These are phyloP conservation scores for Spodoptera picta DNA, from an alignment of 2,888 invertebrate species.

Conservation along the genomic window DNA sequence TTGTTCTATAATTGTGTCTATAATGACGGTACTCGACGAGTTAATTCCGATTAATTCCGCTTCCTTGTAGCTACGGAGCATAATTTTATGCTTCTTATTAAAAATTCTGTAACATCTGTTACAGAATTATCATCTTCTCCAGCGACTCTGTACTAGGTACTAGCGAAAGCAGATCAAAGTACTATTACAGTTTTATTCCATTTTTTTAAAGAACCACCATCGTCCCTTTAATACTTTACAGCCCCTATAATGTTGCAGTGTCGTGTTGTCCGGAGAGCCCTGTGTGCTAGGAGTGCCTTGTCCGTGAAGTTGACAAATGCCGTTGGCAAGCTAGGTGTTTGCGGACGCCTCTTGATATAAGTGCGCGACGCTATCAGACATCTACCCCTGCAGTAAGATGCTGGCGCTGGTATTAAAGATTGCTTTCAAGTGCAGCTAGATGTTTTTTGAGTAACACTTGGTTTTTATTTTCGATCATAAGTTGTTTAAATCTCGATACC, in stretches of 20 bases:
- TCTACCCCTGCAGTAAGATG: constrained; percentile 38
- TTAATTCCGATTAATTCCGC: too few relatives aligned
- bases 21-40: too few relatives aligned
- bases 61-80: too few relatives aligned
- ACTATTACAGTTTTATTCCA: too few relatives aligned
- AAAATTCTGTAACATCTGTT: too few relatives aligned
- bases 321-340: constrained; percentile 72
- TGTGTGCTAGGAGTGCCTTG: constrained; percentile 65
- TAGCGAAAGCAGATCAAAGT: too few relatives aligned
- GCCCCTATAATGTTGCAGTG: constrained; percentile 55
- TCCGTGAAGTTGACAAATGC: constrained; percentile 81
- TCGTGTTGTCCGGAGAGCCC: constrained; percentile 59
- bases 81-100: too few relatives aligned
- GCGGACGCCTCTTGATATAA: constrained; percentile 69
- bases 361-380: constrained; percentile 60
- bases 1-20: too few relatives aligned
- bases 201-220: neutral
- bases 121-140: too few relatives aligned
- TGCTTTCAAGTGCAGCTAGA: neutral
- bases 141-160: too few relatives aligned
- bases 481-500: neutral
- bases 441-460: too few relatives aligned
- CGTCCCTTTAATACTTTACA: constrained; percentile 29
- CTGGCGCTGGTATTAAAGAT: constrained; percentile 28
- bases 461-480: too few relatives aligned